phyloP scores from a whole-genome alignment of 2,888 invertebrate species.

The Amphipoea oculea region DNA sequence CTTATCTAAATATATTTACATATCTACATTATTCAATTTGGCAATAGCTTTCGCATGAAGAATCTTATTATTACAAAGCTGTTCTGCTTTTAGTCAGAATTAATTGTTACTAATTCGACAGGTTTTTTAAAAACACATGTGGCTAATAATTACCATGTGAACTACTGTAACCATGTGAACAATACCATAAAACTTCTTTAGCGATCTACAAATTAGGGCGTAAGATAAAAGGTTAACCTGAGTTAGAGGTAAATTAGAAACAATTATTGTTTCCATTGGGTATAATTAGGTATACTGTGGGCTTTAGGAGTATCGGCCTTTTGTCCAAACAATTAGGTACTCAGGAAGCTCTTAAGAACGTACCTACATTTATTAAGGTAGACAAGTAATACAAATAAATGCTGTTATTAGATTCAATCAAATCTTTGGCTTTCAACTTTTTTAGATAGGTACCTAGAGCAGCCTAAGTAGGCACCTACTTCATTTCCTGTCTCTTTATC shows the following conservation, averaged over 20 bases:
- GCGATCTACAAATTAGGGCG: not conserved
- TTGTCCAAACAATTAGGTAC: slow-evolving; percentile 6
- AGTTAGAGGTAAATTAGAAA: not conserved
- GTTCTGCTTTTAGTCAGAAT: not conserved
- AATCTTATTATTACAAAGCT: not conserved
- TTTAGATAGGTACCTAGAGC: not conserved
- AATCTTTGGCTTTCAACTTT: not conserved
- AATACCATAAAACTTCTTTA: slow-evolving; percentile 3
- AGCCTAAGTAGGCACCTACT: not conserved
- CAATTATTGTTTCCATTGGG: slow-evolving; percentile 13
- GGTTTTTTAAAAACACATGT: not conserved
- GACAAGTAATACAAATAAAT: slow-evolving; percentile 23
- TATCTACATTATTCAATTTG: not conserved
- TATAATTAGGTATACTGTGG: slow-evolving; percentile 6
- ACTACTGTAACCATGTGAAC: not conserved
- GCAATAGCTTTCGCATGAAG: not conserved
- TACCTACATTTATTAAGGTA: not conserved
- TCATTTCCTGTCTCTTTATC: slow-evolving; percentile 2
- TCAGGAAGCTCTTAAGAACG: slow-evolving; percentile 21
- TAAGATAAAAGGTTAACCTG: not conserved
- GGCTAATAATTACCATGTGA: not conserved
- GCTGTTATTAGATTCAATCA: slow-evolving; percentile 29
- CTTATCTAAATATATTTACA: slow-evolving; percentile 36
- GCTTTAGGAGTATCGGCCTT: slow-evolving; percentile 29
- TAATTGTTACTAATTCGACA: not conserved